Evolutionary conservation across 2,113 vertebrate species (phyloP), one percentile per base, ranked within the genome.

Genomic region (Haliaeetus leucogaster): DNA sequence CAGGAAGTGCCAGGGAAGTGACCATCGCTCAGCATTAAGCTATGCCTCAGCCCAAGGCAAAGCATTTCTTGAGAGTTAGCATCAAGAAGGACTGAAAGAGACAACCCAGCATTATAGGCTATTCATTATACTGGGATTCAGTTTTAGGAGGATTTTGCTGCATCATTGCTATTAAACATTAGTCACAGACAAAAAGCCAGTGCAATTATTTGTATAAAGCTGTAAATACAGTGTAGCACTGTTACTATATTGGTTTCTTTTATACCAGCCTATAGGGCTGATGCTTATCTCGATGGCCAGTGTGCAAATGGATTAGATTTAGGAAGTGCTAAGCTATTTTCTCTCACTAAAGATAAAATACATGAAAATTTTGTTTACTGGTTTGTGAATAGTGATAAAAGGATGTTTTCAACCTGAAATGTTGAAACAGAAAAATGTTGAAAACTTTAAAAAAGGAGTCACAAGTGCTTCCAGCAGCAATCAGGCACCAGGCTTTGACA

Each of bases 281-380:
- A 2, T 30, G 82, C 88, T 94, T 97, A 95, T 95, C 94, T 95
- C 83, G 50, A 13, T 27, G 45, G 67, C 90, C 65, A 89, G 68
- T 19, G 2, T 30, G 86, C 40, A 43, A 70, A 50, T 14, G 20
- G 63, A 74, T 89, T 93, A 81, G 73, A 93, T 88, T 86, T 90
- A 82, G 76, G 40, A 96, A 90, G 53, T n/a, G 22, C 62, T 89
- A 67, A 89, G 84, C 73, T 88, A 53, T 90, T 93, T 96, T 94
- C 76, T 88, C 63, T 56, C 14, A 25, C 55, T 78, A 29, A 74
- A 89, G 52, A 94, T 76, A 90, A 96, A 93, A 85, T 62, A 86
- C 23, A 45, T 70, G 45, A 55, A 88, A 90, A 83, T 77, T 87
- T 92, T 85, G 42, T 95, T 93, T 93, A 66, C 45, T 86, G 40